Base-by-base conservation (phyloP, 2,888 invertebrate species). In the Eupithecia vulgata region DNA sequence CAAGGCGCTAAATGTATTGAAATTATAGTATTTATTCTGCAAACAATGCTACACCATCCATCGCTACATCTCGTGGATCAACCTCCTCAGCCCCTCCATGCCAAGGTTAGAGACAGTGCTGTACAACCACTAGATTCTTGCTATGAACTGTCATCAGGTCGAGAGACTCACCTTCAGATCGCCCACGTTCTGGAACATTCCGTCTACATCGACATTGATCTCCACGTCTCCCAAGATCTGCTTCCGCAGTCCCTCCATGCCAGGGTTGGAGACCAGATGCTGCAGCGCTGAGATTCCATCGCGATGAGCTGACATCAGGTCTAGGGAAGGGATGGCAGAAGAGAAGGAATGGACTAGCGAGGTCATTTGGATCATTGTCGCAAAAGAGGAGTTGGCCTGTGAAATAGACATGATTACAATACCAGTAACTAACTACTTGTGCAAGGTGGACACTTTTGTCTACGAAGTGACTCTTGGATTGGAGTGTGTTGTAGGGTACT, bases 321-420 rank as follows among this genome's bases (percentile, higher is more conserved):
- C 85, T 45, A 94, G 79, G 0, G 93, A 86, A 0, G 90, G 84
- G 78, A 93, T 87, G 0, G 93, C 86, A 0, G 80, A 79, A 0
- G 94, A 85, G 78, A 94, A 88, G 0, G 91, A 87, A 72, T 92
- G 91, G 30, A 95, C 83, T 0, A 95, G 81, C 1, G 82, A 78
- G 0, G 90, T 86, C 59, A 95, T 81, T 15, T 91, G 90, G 35
- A 91, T 87, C 82, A 95, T 88, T 66, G 94, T 93, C 0, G 93
- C 88, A 80, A 96, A 96, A 0, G 95, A 94, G 7, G 88, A 81
- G 85, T 96, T 96, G 0, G 95, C 95, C 96, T 96, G 85, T 6
- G n/a, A n/a, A 35, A 48, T 8, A n/a, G 1, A 48, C n/a, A 48
- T 48, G 48, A 48, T n/a, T 45, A n/a, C 45, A 12, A 17, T 45